Base-by-base conservation (phyloP, 2,888 invertebrate genomes). In the Eulithis testata region DNA sequence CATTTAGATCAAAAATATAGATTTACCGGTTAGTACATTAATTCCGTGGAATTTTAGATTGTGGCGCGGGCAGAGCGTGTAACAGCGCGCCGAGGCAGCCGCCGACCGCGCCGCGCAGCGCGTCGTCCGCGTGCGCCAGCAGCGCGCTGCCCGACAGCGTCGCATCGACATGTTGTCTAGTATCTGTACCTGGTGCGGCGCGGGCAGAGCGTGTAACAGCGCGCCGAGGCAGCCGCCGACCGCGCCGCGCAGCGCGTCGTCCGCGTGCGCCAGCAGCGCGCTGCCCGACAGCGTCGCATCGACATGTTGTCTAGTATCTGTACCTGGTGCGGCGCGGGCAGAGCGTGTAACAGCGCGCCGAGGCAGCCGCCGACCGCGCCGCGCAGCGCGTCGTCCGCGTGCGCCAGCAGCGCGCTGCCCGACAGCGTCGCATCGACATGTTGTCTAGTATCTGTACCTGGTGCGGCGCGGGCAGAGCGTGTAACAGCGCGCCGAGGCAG, bases 221-320 rank as follows among this genome's bases (percentile, higher is more conserved):
- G 98, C 97, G 14, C 99, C 98, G 56, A 99, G 94, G 86, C 98
- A 98, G 45, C 98, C 99, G 11, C 98, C 98, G 4, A 96, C 97
- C 44, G 96, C 95, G 73, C 94, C 94, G 73, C 98, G 95, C 4
- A 97, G 96, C 4, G 95, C 93, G 83, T 99, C 98, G 80, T 98
- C 98, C 3, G 94, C 85, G 83, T 96, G 95, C 31, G 95, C 94
- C 71, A 97, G 93, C 90, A 97, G 94, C 53, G 93, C 89, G 1
- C 88, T 79, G 36, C 93, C 85, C 55, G 95, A 90, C 54, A 98
- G 90, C 37, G 96, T 96, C 1, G 91, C 84, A 97, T 94, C 81
- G 95, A 95, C 76, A 97, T 40, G 8, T 40, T 31, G 31, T 31
- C 31, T 31, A 40, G 9, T 40, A 11, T 40, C 6, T 7, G 40